These are phyloP conservation scores for Charina bottae DNA, from an alignment of 2,113 vertebrate species.

Conservation along the genomic window DNA sequence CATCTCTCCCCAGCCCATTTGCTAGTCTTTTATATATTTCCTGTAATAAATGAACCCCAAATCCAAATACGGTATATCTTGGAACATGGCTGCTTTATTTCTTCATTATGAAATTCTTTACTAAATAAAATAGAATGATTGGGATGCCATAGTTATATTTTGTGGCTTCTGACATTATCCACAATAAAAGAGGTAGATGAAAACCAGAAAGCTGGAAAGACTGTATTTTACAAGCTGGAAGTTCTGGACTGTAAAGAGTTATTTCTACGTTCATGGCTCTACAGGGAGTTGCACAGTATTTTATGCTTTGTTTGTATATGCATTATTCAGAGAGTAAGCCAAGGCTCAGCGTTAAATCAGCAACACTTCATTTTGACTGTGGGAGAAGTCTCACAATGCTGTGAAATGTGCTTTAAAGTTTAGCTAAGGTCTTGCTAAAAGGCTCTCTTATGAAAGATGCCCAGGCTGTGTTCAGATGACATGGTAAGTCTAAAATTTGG, in stretches of 20 bases:
- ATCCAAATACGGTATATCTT: background rate
- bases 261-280: conserved; percentile 4
- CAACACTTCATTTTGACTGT: background rate
- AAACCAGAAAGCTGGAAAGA: background rate
- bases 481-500: background rate
- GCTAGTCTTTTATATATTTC: background rate
- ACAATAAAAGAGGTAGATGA: background rate
- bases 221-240: conserved; percentile 32
- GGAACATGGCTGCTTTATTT: conserved; percentile 61
- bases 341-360: conserved; percentile 22
- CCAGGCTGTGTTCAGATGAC: background rate
- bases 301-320: conserved; percentile 20
- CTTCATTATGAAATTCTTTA: conserved; percentile 44
- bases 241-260: conserved; percentile 6
- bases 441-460: background rate
- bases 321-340: conserved; percentile 10
- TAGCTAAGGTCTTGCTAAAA: background rate
- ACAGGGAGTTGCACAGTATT: background rate
- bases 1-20: background rate
- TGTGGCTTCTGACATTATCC: conserved; percentile 26
- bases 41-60: conserved; percentile 31
- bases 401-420: background rate
- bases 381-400: background rate
- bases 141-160: conserved; percentile 33
- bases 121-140: conserved; percentile 64